Conservation (phyloP, 2,888 invertebrate genomes). For the Cyclophora punctaria region DNA sequence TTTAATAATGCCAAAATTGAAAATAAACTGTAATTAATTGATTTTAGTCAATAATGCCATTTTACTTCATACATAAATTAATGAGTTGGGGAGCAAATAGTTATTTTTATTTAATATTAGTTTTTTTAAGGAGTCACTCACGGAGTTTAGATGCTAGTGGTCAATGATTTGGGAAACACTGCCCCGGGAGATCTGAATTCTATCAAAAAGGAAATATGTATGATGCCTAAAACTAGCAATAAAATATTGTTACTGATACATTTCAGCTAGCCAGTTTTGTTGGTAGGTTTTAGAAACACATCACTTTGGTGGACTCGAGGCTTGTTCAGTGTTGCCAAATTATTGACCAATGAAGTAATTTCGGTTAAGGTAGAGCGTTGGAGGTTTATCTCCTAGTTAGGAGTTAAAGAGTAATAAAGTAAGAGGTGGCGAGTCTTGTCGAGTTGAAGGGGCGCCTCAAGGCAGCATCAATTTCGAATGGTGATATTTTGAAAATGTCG, state of each 20-base stretch:
- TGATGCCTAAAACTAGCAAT: no score
- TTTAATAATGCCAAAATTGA: no score
- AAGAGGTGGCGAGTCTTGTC: slow-evolving; percentile 12
- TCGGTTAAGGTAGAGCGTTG: background rate
- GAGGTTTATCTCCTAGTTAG: slow-evolving; percentile 2
- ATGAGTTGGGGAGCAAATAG: slow-evolving; percentile 22
- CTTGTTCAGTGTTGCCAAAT: background rate
- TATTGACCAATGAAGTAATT: background rate
- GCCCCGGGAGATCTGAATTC: no score
- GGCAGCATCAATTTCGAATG: slow-evolving; percentile 45
- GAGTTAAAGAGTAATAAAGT: slow-evolving; percentile 7
- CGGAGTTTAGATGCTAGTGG: no score
- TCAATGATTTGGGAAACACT: no score
- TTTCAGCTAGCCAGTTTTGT: no score
- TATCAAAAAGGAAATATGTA: no score
- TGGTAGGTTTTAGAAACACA: no score
- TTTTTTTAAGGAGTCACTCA: slow-evolving; percentile 14
- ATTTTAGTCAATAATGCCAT: background rate
- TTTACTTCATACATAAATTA: slow-evolving; percentile 4
- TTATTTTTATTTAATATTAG: slow-evolving; percentile 16
- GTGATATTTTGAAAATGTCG: slow-evolving; percentile 49
- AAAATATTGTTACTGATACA: no score
- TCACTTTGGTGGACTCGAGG: no score
- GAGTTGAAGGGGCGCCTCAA: slow-evolving; percentile 29
- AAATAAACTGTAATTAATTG: no score